Base-by-base conservation (phyloP, 2,113 vertebrate genomes). In the Misgurnus anguillicaudatus region DNA sequence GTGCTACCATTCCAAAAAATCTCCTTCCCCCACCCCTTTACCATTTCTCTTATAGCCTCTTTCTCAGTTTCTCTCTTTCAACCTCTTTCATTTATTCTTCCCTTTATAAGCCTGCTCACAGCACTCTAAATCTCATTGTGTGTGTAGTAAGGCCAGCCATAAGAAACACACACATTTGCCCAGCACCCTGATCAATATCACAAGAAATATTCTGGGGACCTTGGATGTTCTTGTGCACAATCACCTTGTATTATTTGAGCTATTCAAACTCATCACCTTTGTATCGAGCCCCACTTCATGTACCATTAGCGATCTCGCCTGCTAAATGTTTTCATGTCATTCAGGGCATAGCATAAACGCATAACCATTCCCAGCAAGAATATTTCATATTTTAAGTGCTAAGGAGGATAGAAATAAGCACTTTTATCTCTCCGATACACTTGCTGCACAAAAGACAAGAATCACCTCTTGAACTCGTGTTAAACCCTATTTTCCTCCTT, bases 401-500 rank as follows among this genome's bases (percentile, higher is more conserved):
- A 42, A 58, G 61, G 72, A 58, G 62, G 21, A 57, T 45, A 65
- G 55, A 73, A 39, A 39, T 71, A 17, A 63, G 63, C 51, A 31
- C 5, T 68, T 77, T 78, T 76, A 58, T 84, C 60, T 77, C 75
- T 65, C 51, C 31, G n/a, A 45, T 48, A 57, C 70, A 39, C 47
- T 53, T 3, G 21, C 66, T 5, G 39, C 21, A 68, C 62, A 39
- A 53, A 72, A 60, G 64, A 48, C 58, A 17, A 17, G 79, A 31
- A 63, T 77, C 57, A 69, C 47, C 73, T 65, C 16, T 53, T 75
- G 72, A 73, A 66, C 77, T 75, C n/a, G 19, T 31, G 68, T 31
- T 76, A 65, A 68, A 64, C 57, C 62, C 66, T 68, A 62, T 87
- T 84, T 78, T 78, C 69, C 55, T 47, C 55, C 51, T 71, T 82